phyloP scores from a whole-genome alignment of 2,888 invertebrate species.

The Salpingus planirostris region DNA sequence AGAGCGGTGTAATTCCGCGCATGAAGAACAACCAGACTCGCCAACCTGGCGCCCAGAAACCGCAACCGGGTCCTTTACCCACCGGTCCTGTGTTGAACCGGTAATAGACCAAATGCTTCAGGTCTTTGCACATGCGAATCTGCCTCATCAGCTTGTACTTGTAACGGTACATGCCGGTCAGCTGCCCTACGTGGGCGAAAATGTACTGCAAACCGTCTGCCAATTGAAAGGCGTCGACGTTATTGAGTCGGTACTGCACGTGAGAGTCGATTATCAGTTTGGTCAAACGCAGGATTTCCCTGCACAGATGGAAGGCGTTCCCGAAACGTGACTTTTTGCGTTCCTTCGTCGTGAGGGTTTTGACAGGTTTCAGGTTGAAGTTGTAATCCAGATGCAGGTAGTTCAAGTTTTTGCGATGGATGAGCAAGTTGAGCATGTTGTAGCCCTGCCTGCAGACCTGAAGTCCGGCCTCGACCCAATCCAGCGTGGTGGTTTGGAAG shows the following conservation, averaged over 20 bases:
- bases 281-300: constrained; percentile 96
- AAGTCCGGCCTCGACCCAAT: constrained; percentile 99
- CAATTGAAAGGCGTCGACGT: constrained; percentile 97
- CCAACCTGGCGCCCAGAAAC: constrained; percentile 99
- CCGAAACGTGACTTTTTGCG: constrained; percentile 97
- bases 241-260: constrained; percentile 97
- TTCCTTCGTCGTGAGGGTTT: constrained; percentile 98
- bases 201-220: constrained; percentile 98
- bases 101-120: constrained; percentile 99
- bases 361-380: constrained; percentile 98
- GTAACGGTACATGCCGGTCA: constrained; percentile 99
- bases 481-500: constrained; percentile 98
- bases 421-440: constrained; percentile 98
- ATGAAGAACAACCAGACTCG: constrained; percentile 99
- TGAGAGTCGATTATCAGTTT: constrained; percentile 98
- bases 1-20: constrained; percentile 94
- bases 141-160: constrained; percentile 98
- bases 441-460: constrained; percentile 99
- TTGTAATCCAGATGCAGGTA: constrained; percentile 99
- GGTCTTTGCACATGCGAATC: constrained; percentile 99
- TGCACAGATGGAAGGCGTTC: constrained; percentile 97
- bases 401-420: constrained; percentile 98
- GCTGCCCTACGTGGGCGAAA: constrained; percentile 97
- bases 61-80: constrained; percentile 97
- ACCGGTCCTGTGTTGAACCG: constrained; percentile 98